Evolutionary conservation across 1,140 invertebrate genomes (phyloP).

Genomic region (Dinothrombium tinctorium): DNA sequence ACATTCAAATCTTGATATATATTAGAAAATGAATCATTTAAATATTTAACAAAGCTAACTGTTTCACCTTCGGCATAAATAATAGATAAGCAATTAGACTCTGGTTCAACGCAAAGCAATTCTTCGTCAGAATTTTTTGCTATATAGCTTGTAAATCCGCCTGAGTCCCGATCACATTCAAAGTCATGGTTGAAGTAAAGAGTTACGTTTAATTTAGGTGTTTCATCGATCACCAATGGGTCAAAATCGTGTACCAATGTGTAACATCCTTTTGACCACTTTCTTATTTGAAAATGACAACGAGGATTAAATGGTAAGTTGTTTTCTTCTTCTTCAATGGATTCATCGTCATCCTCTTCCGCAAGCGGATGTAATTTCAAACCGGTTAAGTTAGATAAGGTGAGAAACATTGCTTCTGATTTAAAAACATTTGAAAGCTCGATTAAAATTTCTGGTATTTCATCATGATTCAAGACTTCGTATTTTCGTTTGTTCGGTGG

Average conservation of each 20-base stretch:
- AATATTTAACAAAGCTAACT: conserved; percentile 26
- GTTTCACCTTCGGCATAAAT: conserved; percentile 27
- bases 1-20: too few species aligned
- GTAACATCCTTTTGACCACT: conserved; percentile 25
- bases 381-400: conserved; percentile 28
- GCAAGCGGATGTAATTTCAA: conserved; percentile 22
- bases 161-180: conserved; percentile 17
- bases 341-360: conserved; percentile 15
- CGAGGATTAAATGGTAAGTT: conserved; percentile 15
- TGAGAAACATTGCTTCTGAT: conserved; percentile 26
- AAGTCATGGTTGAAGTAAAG: conserved; percentile 4
- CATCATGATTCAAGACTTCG: conserved; percentile 14
- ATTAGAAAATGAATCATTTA: conserved; percentile 22
- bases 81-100: conserved; percentile 24
- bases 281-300: conserved; percentile 19
- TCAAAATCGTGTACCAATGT: conserved; percentile 26
- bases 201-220: background rate
- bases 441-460: conserved; percentile 19
- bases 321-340: conserved; percentile 9
- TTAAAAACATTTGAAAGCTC: conserved; percentile 14
- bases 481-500: conserved; percentile 23
- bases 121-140: conserved; percentile 29
- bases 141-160: conserved; percentile 28
- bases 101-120: conserved; percentile 25
- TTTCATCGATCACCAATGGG: conserved; percentile 15